Conservation (phyloP, 2,113 vertebrate species). For the Ceuthmochares aereus region DNA sequence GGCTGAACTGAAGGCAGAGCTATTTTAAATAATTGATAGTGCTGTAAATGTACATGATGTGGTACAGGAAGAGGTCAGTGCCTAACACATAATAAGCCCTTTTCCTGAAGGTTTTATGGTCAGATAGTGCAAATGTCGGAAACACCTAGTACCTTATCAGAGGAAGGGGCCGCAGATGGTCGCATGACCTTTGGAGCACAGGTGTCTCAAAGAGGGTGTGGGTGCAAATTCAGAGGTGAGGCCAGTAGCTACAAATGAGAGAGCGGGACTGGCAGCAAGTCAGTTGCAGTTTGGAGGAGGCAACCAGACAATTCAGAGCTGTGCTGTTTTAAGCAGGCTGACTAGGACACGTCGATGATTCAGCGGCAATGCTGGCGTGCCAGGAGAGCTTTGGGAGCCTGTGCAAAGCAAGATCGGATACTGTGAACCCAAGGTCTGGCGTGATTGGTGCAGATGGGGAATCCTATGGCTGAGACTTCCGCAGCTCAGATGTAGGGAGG, state of each 20-base stretch:
- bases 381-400: neutral
- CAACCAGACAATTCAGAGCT: slow-evolving; percentile 12
- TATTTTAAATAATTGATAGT: slow-evolving; percentile 64
- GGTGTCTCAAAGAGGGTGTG: accelerated
- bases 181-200: accelerated
- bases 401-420: neutral
- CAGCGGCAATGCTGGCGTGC: neutral
- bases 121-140: neutral
- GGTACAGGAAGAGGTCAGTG: slow-evolving; percentile 28
- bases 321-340: slow-evolving; percentile 54
- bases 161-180: neutral
- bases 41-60: slow-evolving; percentile 18
- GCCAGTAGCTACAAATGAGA: accelerated
- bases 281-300: slow-evolving; percentile 7
- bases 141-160: neutral
- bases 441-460: neutral
- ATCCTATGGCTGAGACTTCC: neutral
- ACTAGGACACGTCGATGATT: slow-evolving; percentile 24
- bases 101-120: neutral
- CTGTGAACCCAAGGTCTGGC: neutral
- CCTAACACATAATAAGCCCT: neutral
- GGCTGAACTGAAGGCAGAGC: slow-evolving; percentile 27
- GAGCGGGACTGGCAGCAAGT: neutral
- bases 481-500: neutral
- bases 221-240: neutral